phyloP scores from a whole-genome alignment of 2,113 vertebrate genomes.

The Actenoides hombroni region DNA sequence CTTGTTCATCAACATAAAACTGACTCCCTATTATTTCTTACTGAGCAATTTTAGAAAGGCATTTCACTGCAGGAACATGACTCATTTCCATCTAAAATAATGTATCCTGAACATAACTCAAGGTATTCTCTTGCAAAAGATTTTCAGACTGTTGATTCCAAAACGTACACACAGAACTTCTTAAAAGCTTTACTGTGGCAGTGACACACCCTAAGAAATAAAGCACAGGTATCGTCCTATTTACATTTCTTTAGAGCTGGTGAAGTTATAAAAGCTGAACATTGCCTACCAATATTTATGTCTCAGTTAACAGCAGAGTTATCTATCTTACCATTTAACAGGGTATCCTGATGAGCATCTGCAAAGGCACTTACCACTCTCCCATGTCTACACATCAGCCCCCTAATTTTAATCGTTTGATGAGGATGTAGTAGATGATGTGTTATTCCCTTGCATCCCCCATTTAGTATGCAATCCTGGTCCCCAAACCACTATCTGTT shows the following conservation, averaged over 20 bases:
- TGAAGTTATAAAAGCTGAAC: neutral
- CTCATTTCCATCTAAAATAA: constrained; percentile 19
- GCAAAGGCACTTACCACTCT: neutral
- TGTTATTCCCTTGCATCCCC: neutral
- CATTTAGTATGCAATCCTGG: neutral
- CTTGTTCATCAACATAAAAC: constrained; percentile 28
- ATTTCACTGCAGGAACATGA: neutral
- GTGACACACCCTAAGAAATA: neutral
- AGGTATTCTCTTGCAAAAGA: neutral
- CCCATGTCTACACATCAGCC: neutral
- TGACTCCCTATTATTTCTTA: constrained; percentile 9
- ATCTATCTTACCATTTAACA: neutral
- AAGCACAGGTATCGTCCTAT: neutral
- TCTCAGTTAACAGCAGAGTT: neutral
- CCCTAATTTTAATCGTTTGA: neutral
- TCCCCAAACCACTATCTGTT: neutral
- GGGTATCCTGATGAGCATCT: neutral
- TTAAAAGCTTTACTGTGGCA: neutral
- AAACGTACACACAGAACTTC: neutral
- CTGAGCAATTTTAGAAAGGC: neutral
- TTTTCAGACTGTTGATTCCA: neutral
- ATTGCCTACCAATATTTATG: neutral
- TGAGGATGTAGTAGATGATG: neutral
- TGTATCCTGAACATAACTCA: neutral
- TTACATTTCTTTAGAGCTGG: neutral